Percentiles rank a stretch among this genome's conserved stretches.
phyloP scores from a whole-genome alignment of 2,888 invertebrate species.

The Doris montereyensis region DNA sequence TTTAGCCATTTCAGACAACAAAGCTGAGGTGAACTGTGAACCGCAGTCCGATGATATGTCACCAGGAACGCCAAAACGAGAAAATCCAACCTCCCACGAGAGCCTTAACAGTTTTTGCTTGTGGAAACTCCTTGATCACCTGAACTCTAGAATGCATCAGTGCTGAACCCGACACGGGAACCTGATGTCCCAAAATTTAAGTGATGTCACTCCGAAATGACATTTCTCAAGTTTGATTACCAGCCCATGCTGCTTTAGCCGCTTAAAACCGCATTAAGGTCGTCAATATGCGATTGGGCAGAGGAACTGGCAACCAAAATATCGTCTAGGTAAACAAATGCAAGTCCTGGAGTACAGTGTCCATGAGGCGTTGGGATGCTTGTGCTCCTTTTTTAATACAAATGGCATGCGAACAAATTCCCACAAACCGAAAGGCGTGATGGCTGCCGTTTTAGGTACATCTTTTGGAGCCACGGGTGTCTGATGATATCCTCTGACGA shows the following conservation, averaged over 20 bases:
- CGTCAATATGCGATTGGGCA: background rate
- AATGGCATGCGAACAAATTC: constrained; percentile 23
- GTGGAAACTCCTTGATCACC: background rate
- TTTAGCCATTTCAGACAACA: constrained; percentile 20
- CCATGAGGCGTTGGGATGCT: too few relatives aligned
- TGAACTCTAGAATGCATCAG: background rate
- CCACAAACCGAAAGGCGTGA: too few relatives aligned
- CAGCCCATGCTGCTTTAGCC: constrained; percentile 1
- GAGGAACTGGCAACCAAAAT: too few relatives aligned
- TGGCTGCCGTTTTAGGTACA: too few relatives aligned
- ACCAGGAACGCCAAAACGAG: too few relatives aligned
- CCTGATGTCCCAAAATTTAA: constrained; percentile 21
- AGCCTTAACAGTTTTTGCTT: constrained; percentile 5
- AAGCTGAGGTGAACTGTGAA: too few relatives aligned
- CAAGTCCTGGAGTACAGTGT: constrained; percentile 15
- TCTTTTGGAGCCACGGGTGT: constrained; percentile 25
- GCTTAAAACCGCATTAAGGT: constrained; percentile 1
- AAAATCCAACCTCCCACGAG: too few relatives aligned
- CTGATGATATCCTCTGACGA: too few relatives aligned
- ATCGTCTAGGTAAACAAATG: too few relatives aligned
- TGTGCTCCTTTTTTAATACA: constrained; percentile 11
- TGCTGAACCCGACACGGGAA: constrained; percentile 1
- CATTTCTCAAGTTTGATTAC: constrained; percentile 23
- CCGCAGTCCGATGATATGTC: too few relatives aligned
- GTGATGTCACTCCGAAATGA: background rate